phyloP scores from a whole-genome alignment of 2,797 vertebrate species.

The Spinibarbus caldwelli region DNA sequence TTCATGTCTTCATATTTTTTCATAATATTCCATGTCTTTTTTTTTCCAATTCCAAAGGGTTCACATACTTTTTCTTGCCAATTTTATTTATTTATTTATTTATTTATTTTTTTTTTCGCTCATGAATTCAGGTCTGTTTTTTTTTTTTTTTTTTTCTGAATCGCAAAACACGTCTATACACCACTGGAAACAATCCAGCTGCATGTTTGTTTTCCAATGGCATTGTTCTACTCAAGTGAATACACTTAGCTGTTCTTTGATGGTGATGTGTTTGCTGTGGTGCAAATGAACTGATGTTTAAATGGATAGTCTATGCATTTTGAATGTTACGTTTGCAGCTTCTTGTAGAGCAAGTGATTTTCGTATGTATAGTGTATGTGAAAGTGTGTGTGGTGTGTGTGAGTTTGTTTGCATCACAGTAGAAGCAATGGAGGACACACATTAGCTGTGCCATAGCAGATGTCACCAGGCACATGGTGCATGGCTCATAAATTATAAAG shows the following conservation, averaged over 20 bases:
- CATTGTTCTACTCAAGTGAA: constrained; percentile 7
- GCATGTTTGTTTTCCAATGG: constrained; percentile 1
- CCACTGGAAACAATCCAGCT: not conserved
- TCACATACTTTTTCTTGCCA: not conserved
- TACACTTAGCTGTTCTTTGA: constrained; percentile 18
- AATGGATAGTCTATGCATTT: constrained; percentile 43
- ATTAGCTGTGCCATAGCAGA: constrained; percentile 84
- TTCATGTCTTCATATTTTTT: too few relatives aligned
- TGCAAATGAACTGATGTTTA: constrained; percentile 23
- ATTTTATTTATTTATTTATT: not conserved
- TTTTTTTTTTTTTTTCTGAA: too few relatives aligned
- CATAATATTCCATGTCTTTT: too few relatives aligned
- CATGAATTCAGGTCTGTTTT: not conserved
- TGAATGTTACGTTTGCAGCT: constrained; percentile 24
- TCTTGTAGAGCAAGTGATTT: constrained; percentile 44
- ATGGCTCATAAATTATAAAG: constrained; percentile 82
- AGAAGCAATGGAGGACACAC: constrained; percentile 74
- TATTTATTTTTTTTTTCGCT: too few relatives aligned
- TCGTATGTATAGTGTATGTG: too few relatives aligned
- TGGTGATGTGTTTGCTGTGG: constrained; percentile 15
- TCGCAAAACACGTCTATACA: not conserved
- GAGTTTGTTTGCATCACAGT: constrained; percentile 41
- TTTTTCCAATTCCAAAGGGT: not conserved
- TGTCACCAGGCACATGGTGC: constrained; percentile 83
- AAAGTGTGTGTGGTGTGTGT: constrained; percentile 44